phyloP scores from a whole-genome alignment of 2,888 invertebrate genomes.

The Yponomeuta plumbellus region DNA sequence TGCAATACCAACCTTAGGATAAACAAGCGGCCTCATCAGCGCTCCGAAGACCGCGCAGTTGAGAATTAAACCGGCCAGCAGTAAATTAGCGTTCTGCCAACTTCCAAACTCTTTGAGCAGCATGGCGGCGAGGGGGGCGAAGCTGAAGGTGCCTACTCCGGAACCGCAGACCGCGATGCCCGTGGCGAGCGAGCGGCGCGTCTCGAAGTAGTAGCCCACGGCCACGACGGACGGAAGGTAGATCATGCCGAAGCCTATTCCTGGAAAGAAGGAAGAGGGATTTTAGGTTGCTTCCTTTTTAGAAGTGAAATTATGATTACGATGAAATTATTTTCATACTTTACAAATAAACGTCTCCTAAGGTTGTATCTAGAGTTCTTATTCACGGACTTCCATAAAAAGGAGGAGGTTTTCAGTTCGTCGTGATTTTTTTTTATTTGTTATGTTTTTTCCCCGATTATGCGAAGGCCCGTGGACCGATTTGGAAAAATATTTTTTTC shows the following conservation, averaged over 20 bases:
- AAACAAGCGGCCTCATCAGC: slow-evolving; percentile 86
- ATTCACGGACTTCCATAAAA: no score
- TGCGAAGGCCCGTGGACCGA: no score
- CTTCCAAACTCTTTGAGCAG: slow-evolving; percentile 85
- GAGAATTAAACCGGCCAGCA: slow-evolving; percentile 93
- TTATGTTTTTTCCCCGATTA: no score
- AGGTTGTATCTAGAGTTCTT: background rate
- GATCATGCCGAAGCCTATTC: slow-evolving; percentile 94
- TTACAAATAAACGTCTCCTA: background rate
- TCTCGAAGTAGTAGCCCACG: slow-evolving; percentile 98
- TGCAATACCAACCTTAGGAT: slow-evolving; percentile 76
- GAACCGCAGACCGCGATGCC: slow-evolving; percentile 97
- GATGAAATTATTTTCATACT: background rate
- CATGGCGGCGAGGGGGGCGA: slow-evolving; percentile 91
- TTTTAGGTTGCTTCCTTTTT: background rate
- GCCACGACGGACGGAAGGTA: slow-evolving; percentile 98
- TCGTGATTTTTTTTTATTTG: no score
- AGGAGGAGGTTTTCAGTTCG: no score
- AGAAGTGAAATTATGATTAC: background rate
- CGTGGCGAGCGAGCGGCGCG: slow-evolving; percentile 94
- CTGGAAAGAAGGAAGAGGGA: slow-evolving; percentile 64
- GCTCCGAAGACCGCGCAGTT: slow-evolving; percentile 94
- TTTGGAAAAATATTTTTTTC: no score
- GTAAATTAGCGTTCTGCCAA: slow-evolving; percentile 94
- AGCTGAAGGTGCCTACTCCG: slow-evolving; percentile 94